Conservation (phyloP, 2,888 invertebrate species). For the Disparrhopalites patrizii region DNA sequence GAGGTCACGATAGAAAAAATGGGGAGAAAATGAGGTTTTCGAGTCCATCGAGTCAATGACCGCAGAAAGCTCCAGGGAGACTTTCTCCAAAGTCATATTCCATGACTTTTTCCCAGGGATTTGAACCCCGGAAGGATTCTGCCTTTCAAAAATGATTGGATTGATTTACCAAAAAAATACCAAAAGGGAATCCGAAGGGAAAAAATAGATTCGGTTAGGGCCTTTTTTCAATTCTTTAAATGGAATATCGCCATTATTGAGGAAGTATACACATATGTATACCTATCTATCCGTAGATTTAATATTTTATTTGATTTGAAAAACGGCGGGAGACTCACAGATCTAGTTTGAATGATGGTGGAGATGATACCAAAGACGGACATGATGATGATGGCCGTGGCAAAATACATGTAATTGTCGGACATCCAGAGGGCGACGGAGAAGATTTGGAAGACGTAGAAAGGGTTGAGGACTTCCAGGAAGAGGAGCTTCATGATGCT, state of each 20-base stretch:
- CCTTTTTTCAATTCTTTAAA: background rate
- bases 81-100: no score
- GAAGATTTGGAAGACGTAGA: slow-evolving; percentile 92
- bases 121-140: no score
- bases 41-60: no score
- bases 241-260: background rate
- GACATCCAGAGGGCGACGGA: slow-evolving; percentile 84
- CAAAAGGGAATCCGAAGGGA: no score
- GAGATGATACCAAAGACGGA: slow-evolving; percentile 77
- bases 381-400: slow-evolving; percentile 78
- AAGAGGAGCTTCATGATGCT: slow-evolving; percentile 67
- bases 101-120: no score
- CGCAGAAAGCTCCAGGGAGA: no score
- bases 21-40: no score
- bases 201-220: no score
- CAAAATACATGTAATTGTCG: slow-evolving; percentile 87
- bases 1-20: no score
- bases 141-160: no score
- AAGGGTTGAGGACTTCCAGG: slow-evolving; percentile 84
- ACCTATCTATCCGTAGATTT: background rate
- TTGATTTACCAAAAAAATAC: no score
- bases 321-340: slow-evolving; percentile 57
- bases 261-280: background rate
- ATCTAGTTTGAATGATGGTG: slow-evolving; percentile 77
- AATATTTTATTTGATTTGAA: background rate